Conservation (phyloP, 2,888 invertebrate species). For the Zeuzera pyrina region DNA sequence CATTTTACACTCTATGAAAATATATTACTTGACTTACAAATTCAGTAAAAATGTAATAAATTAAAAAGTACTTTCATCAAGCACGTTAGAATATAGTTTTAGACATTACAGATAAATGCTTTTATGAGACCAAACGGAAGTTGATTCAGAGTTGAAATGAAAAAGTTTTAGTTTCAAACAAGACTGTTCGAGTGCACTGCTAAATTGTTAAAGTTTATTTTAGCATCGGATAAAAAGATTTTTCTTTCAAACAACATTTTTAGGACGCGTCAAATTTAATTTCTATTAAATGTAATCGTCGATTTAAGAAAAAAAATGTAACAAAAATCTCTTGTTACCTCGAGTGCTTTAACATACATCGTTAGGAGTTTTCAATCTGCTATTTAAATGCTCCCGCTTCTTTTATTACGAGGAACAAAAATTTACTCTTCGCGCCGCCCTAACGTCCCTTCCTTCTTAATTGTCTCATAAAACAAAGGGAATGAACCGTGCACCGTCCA, state of each 20-base stretch:
- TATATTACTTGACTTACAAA: too few relatives aligned
- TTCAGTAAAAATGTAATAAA: too few relatives aligned
- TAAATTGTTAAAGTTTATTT: slow-evolving; percentile 37
- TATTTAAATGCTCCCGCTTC: slow-evolving; percentile 42
- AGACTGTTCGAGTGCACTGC: slow-evolving; percentile 37
- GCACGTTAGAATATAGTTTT: too few relatives aligned
- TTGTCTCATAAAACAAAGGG: slow-evolving; percentile 56
- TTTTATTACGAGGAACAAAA: slow-evolving; percentile 43
- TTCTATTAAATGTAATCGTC: neutral
- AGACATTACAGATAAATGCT: too few relatives aligned
- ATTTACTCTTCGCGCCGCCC: slow-evolving; percentile 38
- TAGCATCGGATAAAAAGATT: slow-evolving; percentile 17
- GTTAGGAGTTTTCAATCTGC: slow-evolving; percentile 47
- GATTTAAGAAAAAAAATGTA: slow-evolving; percentile 8
- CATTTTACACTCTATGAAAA: too few relatives aligned
- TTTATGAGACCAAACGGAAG: slow-evolving; percentile 11
- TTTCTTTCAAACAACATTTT: slow-evolving; percentile 7
- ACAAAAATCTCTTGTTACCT: slow-evolving; percentile 5
- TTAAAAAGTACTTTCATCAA: too few relatives aligned
- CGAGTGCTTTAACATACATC: slow-evolving; percentile 32
- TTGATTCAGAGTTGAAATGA: slow-evolving; percentile 40
- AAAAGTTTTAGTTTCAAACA: slow-evolving; percentile 50
- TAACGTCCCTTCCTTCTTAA: slow-evolving; percentile 42
- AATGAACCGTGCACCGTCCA: slow-evolving; percentile 39
- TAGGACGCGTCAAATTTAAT: neutral